These are phyloP conservation scores for Drosophila sulfurigaster DNA, from an alignment of 1,140 invertebrate species.

Conservation along the genomic window DNA sequence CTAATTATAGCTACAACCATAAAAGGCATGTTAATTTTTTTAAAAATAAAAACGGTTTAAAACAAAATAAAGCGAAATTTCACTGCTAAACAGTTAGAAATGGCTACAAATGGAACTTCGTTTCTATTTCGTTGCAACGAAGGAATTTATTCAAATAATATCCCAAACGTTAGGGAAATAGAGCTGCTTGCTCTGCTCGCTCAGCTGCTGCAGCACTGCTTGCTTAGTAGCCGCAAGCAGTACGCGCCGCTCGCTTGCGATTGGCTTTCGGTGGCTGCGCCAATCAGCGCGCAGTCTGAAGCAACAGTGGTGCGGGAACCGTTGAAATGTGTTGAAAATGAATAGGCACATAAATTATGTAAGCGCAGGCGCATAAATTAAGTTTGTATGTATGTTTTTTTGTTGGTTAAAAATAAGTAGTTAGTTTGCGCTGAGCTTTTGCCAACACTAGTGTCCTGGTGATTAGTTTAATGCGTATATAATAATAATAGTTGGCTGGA, in stretches of 20 bases:
- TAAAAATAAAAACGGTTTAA: conserved; percentile 82
- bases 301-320: conserved; percentile 11
- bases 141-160: conserved; percentile 9
- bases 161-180: background rate
- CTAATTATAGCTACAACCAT: conserved; percentile 73
- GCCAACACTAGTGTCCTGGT: background rate
- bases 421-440: conserved; percentile 26
- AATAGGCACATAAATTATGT: background rate
- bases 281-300: background rate
- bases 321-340: conserved; percentile 2
- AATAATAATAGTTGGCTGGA: conserved; percentile 5
- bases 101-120: too few relatives aligned
- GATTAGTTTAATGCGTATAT: background rate
- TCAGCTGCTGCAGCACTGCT: conserved; percentile 7
- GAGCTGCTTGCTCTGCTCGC: background rate
- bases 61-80: conserved; percentile 40
- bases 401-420: conserved; percentile 8
- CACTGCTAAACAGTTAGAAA: background rate
- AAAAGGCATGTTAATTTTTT: conserved; percentile 83
- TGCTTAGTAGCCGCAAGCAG: conserved; percentile 2
- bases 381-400: background rate
- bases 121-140: background rate
- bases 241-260: background rate
- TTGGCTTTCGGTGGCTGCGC: background rate
- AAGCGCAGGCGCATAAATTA: conserved; percentile 11